Evolutionary conservation across 2,888 invertebrate genomes (phyloP).

Genomic region (Embidobia sp.): DNA sequence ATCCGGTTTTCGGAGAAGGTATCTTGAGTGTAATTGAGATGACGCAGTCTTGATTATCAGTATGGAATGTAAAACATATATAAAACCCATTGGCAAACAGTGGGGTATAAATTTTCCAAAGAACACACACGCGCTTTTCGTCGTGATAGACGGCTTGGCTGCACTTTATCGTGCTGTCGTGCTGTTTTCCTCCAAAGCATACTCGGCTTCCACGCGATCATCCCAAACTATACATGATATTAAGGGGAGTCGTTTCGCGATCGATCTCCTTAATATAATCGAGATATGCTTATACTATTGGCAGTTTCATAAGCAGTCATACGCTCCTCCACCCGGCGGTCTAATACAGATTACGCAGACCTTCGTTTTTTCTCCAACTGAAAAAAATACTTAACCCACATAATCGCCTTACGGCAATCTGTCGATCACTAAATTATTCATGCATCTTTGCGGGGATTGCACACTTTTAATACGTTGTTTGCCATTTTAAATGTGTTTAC

Average conservation of each 20-base stretch:
- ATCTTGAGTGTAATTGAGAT: conserved; percentile 45
- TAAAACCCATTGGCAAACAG: conserved; percentile 43
- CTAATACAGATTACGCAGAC: conserved; percentile 28
- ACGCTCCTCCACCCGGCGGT: conserved; percentile 10
- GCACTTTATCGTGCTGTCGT: conserved; percentile 55
- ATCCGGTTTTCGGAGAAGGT: too few species aligned
- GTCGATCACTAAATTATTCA: conserved; percentile 18
- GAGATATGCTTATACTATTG: conserved; percentile 48
- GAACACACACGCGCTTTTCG: conserved; percentile 43
- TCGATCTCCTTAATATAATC: conserved; percentile 59
- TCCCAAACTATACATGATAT: conserved; percentile 53
- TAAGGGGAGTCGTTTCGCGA: conserved; percentile 45
- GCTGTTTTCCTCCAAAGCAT: conserved; percentile 52
- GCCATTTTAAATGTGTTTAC: too few species aligned
- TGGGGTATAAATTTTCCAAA: conserved; percentile 38
- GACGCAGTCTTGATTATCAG: conserved; percentile 33
- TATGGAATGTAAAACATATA: conserved; percentile 36
- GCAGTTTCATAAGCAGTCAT: conserved; percentile 38
- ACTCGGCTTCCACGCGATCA: conserved; percentile 57
- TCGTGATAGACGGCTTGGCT: conserved; percentile 55
- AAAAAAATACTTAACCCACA: conserved; percentile 28
- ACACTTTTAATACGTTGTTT: too few species aligned
- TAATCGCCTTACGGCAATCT: conserved; percentile 24
- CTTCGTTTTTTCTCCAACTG: conserved; percentile 6
- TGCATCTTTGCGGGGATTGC: neutral